These are phyloP conservation scores for Brachylomia viminalis DNA, from an alignment of 2,888 invertebrate species.

Conservation along the genomic window DNA sequence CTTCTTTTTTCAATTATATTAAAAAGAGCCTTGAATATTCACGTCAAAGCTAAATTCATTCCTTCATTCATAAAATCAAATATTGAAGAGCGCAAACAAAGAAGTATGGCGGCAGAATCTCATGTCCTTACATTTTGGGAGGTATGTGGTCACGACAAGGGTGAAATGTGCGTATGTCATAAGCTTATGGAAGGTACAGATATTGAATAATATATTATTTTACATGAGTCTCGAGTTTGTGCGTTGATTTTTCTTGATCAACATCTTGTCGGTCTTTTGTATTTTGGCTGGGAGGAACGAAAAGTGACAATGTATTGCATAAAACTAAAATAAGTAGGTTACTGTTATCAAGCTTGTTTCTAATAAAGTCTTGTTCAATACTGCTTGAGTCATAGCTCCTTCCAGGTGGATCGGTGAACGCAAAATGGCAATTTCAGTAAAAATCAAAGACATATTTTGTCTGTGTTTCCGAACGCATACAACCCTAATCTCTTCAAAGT, in stretches of 20 bases:
- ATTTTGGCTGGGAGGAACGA: neutral
- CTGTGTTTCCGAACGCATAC: too few species aligned
- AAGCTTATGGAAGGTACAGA: slow-evolving; percentile 56
- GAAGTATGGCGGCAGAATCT: slow-evolving; percentile 39
- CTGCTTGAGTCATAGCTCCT: neutral
- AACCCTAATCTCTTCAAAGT: too few species aligned
- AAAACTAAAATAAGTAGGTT: neutral
- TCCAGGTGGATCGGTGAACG: neutral
- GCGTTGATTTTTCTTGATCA: slow-evolving; percentile 45
- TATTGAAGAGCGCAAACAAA: slow-evolving; percentile 57
- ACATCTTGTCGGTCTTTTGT: neutral
- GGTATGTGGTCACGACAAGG: slow-evolving; percentile 63
- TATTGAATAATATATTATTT: slow-evolving; percentile 60
- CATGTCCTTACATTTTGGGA: slow-evolving; percentile 47
- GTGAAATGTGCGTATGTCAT: slow-evolving; percentile 57
- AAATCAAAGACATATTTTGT: too few species aligned
- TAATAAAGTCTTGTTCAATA: neutral
- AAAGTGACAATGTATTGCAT: neutral
- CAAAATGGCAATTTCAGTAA: neutral
- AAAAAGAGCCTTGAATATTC: slow-evolving; percentile 11
- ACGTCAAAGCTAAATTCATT: slow-evolving; percentile 21
- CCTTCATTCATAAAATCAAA: slow-evolving; percentile 57
- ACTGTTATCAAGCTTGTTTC: neutral
- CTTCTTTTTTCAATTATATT: too few species aligned
- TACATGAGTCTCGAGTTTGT: slow-evolving; percentile 21